Evolutionary conservation across 2,113 vertebrate genomes (phyloP).

Genomic region (Centropus unirufus): DNA sequence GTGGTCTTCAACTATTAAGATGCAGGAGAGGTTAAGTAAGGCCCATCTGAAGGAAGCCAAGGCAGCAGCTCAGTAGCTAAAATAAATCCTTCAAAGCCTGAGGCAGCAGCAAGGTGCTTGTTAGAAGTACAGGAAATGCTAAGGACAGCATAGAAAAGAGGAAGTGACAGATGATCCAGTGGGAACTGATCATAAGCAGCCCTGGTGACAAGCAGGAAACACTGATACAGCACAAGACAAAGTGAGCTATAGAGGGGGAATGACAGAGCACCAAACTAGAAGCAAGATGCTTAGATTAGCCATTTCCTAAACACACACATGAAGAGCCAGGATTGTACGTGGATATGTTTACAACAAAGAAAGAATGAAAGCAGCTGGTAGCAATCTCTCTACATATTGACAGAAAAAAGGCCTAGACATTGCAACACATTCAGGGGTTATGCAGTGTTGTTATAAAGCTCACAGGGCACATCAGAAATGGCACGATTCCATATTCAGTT

Average conservation of each 20-base stretch:
- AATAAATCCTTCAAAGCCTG: neutral
- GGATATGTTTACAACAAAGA: neutral
- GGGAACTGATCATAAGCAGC: neutral
- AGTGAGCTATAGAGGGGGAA: neutral
- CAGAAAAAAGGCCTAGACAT: neutral
- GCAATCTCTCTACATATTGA: neutral
- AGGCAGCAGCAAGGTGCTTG: neutral
- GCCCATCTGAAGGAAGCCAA: neutral
- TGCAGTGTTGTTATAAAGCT: neutral
- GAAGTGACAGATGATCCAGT: neutral
- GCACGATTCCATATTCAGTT: neutral
- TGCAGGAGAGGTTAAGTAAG: neutral
- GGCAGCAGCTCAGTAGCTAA: neutral
- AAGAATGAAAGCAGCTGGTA: neutral
- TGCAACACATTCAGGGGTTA: neutral
- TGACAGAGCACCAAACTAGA: neutral
- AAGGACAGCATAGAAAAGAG: neutral
- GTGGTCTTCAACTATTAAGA: neutral
- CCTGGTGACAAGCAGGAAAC: neutral
- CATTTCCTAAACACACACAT: neutral
- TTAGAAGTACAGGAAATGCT: neutral
- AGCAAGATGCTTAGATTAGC: neutral
- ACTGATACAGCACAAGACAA: neutral
- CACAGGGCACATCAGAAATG: neutral
- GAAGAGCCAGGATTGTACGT: neutral